Evolutionary conservation across 2,113 vertebrate species (phyloP).

Genomic region (Hiodon tergisus): DNA sequence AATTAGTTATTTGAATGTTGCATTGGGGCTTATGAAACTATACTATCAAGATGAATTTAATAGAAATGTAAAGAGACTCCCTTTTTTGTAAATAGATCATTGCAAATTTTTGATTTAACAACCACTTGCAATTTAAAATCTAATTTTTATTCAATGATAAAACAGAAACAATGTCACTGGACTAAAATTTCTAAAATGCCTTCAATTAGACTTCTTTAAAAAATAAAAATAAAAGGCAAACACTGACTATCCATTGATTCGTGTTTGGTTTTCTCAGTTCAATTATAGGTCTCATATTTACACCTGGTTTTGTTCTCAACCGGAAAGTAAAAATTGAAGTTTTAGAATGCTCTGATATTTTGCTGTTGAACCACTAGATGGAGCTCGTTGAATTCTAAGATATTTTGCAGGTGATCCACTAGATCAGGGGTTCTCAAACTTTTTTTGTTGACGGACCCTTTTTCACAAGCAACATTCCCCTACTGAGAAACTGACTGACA

Average conservation of each 20-base stretch:
- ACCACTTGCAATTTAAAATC: constrained; percentile 26
- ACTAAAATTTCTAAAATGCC: constrained; percentile 25
- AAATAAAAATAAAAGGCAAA: constrained; percentile 31
- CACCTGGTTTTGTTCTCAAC: background rate
- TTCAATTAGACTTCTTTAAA: constrained; percentile 31
- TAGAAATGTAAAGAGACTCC: constrained; percentile 27
- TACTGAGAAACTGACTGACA: too few species aligned
- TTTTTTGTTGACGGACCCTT: too few species aligned
- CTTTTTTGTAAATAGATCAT: constrained; percentile 40
- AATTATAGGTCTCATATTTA: background rate
- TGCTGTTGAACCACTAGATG: too few species aligned
- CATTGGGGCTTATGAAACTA: constrained; percentile 30
- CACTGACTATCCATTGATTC: background rate
- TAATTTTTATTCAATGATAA: constrained; percentile 32
- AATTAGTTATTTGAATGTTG: constrained; percentile 33
- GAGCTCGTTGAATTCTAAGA: too few species aligned
- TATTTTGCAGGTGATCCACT: too few species aligned
- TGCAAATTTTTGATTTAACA: constrained; percentile 25
- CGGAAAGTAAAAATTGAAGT: background rate
- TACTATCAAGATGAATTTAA: constrained; percentile 18
- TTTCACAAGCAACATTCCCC: too few species aligned
- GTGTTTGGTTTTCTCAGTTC: background rate
- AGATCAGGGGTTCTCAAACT: too few species aligned
- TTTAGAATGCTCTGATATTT: too few species aligned
- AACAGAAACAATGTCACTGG: constrained; percentile 22